Base-by-base conservation (phyloP, 1,140 invertebrate genomes). In the Drosophila prosaltans region DNA sequence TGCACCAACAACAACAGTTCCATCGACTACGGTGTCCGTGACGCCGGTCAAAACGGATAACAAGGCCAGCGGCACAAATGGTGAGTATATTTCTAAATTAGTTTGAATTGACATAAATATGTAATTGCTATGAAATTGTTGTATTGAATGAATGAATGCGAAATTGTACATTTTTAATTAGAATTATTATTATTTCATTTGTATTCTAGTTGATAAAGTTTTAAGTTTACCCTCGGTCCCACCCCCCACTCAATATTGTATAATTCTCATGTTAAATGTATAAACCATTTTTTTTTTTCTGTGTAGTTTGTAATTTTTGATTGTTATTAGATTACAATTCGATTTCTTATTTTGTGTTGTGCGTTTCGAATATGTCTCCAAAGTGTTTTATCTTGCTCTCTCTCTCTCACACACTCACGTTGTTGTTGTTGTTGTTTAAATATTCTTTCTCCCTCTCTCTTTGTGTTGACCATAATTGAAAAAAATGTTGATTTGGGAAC, bases 281-380 rank as follows among this genome's bases (percentile, higher is more conserved):
- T 61, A 7, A 45, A 16, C 6, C n/a, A 48, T 9, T 6, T 48
- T 24, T 51, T 36, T 10, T 16, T 8, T 8, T 41, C 4, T 26
- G 28, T 48, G 4, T 58, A 21, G 24, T 59, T 55, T 36, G 28
- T 59, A 59, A 40, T 48, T 67, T 40, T 41, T 8, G 10, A 32
- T 30, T 61, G 6, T 11, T 16, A 40, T 51, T 61, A 10, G 2
- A 36, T 36, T 32, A 36, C 59, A 41, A 21, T 48, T 61, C 40
- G 39, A 28, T 64, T 45, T 32, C 41, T 41, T 51, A 11, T 51
- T 54, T 62, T 55, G 55, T 32, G 32, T 28, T 32, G 32, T 28
- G 51, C 26, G 62, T 65, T 74, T 90, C 79, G 89, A 91, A 91
- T 91, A 91, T 91, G 89, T 91, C 90, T 91, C 85, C 89, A 85